Evolutionary conservation across 2,113 vertebrate species (phyloP), one percentile per base, ranked within the genome.

Genomic region (Xenus cinereus): DNA sequence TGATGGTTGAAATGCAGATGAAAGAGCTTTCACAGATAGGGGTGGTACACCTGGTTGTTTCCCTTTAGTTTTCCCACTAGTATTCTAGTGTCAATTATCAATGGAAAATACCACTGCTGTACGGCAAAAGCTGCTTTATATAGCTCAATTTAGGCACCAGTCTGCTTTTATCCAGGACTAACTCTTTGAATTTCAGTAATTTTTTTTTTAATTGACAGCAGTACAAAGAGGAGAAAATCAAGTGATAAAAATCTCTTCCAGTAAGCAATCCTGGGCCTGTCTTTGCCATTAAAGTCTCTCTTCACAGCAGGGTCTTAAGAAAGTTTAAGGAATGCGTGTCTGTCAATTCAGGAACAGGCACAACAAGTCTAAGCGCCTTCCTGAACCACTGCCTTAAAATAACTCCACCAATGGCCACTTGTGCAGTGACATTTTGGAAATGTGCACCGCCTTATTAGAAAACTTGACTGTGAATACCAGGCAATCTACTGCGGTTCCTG

Each of bases 381-480:
- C 90, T 96, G 90, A 92, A 33, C 41, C 7, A 0, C 78, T 72
- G 48, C 32, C 77, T 74, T 83, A 92, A 95, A 94, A 89, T 91
- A 96, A 72, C 80, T 86, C 66, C 86, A 51, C 80, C 74, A 73
- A 12, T 85, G 84, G 62, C 75, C 93, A 72, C 67, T 95, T 93
- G 76, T 82, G 80, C 86, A 93, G 51, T 93, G 92, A 82, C 91
- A 89, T 87, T 95, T 89, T 84, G 67, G 84, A 93, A 89, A 87
- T 64, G 50, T 62, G 66, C 54, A 73, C 66, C 1, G 24, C 48
- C 69, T 83, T 60, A 74, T 90, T 80, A 93, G 79, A 83, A 92
- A 94, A 95, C 50, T 72, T 2, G 0, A 28, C 78, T 81, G 41
- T 35, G 84, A 93, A 86, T 90, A 69, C 45, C 84, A 95, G 84